Evolutionary conservation across 2,113 vertebrate species (phyloP).

Genomic region (Oxygymnocypris stewartii): DNA sequence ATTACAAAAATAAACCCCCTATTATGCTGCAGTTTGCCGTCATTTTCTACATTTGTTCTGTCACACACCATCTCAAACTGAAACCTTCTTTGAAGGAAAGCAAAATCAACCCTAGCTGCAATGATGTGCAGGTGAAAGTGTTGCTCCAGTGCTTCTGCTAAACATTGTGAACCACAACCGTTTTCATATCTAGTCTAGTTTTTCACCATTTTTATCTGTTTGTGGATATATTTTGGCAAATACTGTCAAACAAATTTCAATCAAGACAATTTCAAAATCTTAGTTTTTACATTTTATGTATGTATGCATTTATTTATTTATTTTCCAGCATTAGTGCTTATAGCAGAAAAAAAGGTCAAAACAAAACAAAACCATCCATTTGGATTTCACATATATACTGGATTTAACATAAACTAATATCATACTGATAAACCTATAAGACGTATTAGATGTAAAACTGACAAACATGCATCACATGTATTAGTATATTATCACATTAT

Average conservation of each 20-base stretch:
- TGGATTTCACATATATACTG: no score
- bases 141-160: neutral
- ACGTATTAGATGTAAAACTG: neutral
- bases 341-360: no score
- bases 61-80: slow-evolving; percentile 4
- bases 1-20: slow-evolving; percentile 48
- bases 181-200: no score
- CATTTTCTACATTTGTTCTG: neutral
- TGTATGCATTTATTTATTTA: no score
- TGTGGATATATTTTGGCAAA: neutral
- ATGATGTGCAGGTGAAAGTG: neutral
- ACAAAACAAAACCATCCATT: no score
- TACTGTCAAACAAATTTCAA: neutral
- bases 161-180: neutral
- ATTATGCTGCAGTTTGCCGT: slow-evolving; percentile 10
- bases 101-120: neutral
- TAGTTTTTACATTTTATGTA: neutral
- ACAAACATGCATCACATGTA: neutral
- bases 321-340: no score
- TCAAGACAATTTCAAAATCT: neutral
- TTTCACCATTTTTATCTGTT: neutral
- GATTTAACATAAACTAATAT: no score
- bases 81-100: slow-evolving; percentile 16
- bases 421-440: no score
- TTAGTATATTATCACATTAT: neutral